These are phyloP conservation scores for Gallinago undulata DNA, from an alignment of 2,113 vertebrate species.

Conservation along the genomic window DNA sequence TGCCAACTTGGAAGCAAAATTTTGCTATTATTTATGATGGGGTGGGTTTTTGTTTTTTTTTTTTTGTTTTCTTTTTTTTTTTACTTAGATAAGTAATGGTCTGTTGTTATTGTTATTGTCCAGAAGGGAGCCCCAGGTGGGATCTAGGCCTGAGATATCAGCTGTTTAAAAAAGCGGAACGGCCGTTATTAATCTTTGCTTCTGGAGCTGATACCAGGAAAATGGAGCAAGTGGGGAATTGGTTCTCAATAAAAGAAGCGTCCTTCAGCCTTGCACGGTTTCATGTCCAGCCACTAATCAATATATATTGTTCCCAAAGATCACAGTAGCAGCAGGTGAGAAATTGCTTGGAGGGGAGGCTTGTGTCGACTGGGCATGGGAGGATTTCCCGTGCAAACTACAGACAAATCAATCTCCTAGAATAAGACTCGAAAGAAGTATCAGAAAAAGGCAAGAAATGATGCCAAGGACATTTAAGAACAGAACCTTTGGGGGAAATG, in stretches of 20 bases:
- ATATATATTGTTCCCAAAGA: slow-evolving; percentile 64
- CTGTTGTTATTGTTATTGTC: slow-evolving; percentile 56
- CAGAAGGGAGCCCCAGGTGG: slow-evolving; percentile 59
- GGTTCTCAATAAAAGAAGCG: slow-evolving; percentile 53
- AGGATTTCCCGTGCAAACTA: slow-evolving; percentile 33
- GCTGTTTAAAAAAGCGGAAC: slow-evolving; percentile 67
- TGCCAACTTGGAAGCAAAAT: slow-evolving; percentile 11
- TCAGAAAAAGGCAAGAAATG: background rate
- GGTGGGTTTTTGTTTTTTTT: too few relatives aligned
- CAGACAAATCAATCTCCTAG: slow-evolving; percentile 51
- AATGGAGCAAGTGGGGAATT: slow-evolving; percentile 63
- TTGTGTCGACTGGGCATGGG: slow-evolving; percentile 4
- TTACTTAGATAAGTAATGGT: slow-evolving; percentile 22
- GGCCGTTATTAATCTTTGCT: slow-evolving; percentile 59
- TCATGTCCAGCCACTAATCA: slow-evolving; percentile 64
- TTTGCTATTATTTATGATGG: background rate
- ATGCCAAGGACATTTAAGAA: background rate
- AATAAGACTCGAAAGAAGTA: background rate
- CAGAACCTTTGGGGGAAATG: background rate
- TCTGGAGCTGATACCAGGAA: slow-evolving; percentile 63
- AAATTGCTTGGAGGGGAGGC: slow-evolving; percentile 43
- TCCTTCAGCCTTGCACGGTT: slow-evolving; percentile 60
- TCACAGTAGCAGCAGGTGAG: slow-evolving; percentile 43
- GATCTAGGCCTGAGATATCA: slow-evolving; percentile 50
- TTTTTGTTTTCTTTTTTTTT: background rate